Evolutionary conservation across 2,888 invertebrate species (phyloP), one percentile per base, ranked within the genome.

Genomic region (Myopa tessellatipennis): DNA sequence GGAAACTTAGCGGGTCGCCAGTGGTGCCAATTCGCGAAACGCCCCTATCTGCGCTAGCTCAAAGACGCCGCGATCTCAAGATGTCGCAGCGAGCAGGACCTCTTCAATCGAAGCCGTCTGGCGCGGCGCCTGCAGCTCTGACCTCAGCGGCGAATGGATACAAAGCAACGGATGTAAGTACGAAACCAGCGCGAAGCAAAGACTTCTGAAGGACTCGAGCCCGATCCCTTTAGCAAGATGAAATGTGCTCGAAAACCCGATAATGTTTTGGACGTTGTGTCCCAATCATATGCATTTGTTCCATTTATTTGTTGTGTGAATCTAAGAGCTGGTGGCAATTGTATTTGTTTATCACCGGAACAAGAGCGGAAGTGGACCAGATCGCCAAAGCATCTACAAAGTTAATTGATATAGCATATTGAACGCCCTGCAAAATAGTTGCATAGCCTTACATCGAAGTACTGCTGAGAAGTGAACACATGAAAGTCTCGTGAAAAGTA

Each of bases 1-100:
- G 82, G 79, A 82, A 80, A 81, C 82, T 82, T 82, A 82, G 79
- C 82, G 78, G 60, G 14, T 52, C 77, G 34, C 61, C 78, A 7
- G 65, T 76, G 58, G 76, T 72, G 65, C 76, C 68, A 12, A 50
- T 77, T 63, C 79, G 79, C 60, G 81, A 85, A 14, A 76, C 80
- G 70, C 84, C 84, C 73, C 79, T 85, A 4, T 84, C 86, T 16
- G 83, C 84, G 45, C 84, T 82, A 3, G 85, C 85, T 50, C 80
- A 85, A 10, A 82, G 79, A 77, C 83, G 86, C 4, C 85, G 85
- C 16, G 82, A 82, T 69, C 76, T 86, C 77, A 87, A 84, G 81
- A 87, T 87, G 87, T 86, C 87, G n/a, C 86, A 86, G 67, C 82
- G 84, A 5, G 86, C 85, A n/a, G 86, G 86, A 63, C 87, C 87